Evolutionary conservation across 2,113 vertebrate genomes (phyloP), one percentile per base, ranked within the genome.

Genomic region (Centropus bengalensis): DNA sequence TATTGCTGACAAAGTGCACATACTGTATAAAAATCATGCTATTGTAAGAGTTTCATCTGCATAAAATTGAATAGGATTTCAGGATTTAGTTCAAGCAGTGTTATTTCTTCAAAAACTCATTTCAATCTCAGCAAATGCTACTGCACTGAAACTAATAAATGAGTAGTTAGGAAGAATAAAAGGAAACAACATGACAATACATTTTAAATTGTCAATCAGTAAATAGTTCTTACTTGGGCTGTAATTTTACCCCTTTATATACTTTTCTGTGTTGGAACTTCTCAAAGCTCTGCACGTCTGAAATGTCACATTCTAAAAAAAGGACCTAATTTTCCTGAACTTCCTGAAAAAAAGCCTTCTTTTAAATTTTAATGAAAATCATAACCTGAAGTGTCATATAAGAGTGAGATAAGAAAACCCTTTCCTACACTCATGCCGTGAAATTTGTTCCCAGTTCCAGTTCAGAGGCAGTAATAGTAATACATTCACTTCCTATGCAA

Each of bases 51-150:
- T 83, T 83, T 24, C 1, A 4, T 58, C 55, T 83, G 75, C 51
- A 69, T 69, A 77, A 88, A 91, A 69, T 21, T 52, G 33, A 87
- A 94, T 13, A 86, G 36, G 18, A 84, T 89, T 86, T 93, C 47
- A 68, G 45, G 23, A 44, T 78, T 90, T 93, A 81, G 55, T 68
- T 91, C 27, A 66, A 26, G 26, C 10, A 70, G 18, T 30, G 45
- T 74, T 92, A 69, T 59, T 95, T 87, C 38, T 84, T 67, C 27
- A 30, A 16, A 38, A 92, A 82, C 27, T 91, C 9, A 27, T 76
- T 91, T 82, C 21, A 42, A 36, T 74, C 28, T 55, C 22, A 73
- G 45, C 36, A 69, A 91, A 58, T 0, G 1, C 12, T 74, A 55
- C n/a, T 47, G 20, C 28, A 27, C 20, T 80, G 55, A 92, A 64